phyloP scores from a whole-genome alignment of 2,113 vertebrate genomes.

The Grammomys dolichurus region DNA sequence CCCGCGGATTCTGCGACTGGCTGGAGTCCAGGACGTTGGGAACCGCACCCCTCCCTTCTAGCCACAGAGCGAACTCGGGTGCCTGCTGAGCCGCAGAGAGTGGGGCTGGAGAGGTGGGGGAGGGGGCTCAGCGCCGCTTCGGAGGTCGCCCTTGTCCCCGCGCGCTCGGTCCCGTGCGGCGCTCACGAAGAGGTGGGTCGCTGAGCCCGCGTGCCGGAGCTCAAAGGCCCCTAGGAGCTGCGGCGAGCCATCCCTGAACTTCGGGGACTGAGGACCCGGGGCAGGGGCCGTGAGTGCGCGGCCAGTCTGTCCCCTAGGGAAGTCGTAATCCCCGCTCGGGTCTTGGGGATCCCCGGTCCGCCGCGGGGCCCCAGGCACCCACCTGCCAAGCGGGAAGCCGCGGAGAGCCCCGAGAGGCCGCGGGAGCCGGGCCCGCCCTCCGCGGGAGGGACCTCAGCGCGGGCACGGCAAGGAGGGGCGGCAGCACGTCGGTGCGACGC shows the following conservation, averaged over 20 bases:
- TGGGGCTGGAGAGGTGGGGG: not conserved
- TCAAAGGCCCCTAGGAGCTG: not conserved
- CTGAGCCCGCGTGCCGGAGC: not conserved
- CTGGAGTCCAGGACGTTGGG: not conserved
- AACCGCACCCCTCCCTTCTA: not conserved
- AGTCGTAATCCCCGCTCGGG: not conserved
- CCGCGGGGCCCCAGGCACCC: not conserved
- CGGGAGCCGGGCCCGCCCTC: slow-evolving; percentile 67
- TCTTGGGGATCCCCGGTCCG: too few relatives aligned
- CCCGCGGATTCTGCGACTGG: not conserved
- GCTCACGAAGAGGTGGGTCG: not conserved
- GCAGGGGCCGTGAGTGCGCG: not conserved
- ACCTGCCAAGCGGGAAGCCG: slow-evolving; percentile 60
- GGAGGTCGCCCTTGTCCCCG: not conserved
- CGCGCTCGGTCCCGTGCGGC: not conserved
- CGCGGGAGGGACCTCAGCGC: slow-evolving; percentile 75
- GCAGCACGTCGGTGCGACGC: slow-evolving; percentile 85
- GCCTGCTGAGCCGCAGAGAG: not conserved
- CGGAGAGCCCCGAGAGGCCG: not conserved
- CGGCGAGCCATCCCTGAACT: not conserved
- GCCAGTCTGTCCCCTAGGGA: not conserved
- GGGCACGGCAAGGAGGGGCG: slow-evolving; percentile 81
- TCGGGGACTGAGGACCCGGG: not conserved
- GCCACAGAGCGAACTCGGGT: not conserved
- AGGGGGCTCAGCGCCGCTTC: not conserved